Evolutionary conservation across 1,140 invertebrate species (phyloP), one percentile per base, ranked within the genome.

Genomic region (Panulirus ornatus): DNA sequence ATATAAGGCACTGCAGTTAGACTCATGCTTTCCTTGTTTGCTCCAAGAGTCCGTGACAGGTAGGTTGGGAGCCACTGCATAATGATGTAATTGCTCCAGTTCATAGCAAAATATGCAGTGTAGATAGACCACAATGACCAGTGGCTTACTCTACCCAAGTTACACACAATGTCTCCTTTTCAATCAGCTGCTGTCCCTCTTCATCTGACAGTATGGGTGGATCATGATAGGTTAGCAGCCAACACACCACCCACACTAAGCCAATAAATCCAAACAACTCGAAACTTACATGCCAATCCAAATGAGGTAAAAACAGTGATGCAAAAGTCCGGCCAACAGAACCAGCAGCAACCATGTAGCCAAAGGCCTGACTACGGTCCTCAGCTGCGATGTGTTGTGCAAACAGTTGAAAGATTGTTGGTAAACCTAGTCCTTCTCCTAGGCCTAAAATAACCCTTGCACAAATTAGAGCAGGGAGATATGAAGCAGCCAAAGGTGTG

Each of bases 1-100:
- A 97, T 95, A 92, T 97, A 97, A 91, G 97, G 96, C 92, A 97
- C 94, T 6, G 97, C 96, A 66, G 97, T 97, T 71, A 97, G 94
- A 94, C 96, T 97, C 89, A 97, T 96, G 93, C 96, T 96, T 93
- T 96, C 95, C 92, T 95, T 95, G 92, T 96, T 96, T 22, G 96
- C 96, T 27, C 95, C 96, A 34, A 97, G 94, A 93, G 95, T 95
- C 76, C 95, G 94, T 3, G 95, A 93, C 92, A 97, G 94, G 93
- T 97, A 97, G 8, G 96, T 97, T 2, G 97, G 97, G 88, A 97
- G 93, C 97, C 97, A 97, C 93, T 97, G 96, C 96, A 97, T 97
- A 91, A 97, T 96, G 88, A 97, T 97, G 92, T 97, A 97, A 92
- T 96, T 97, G 51, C 96, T 96, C 96, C 97, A 97, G 93, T 97